Percentiles rank a stretch among this genome's conserved stretches.
These are phyloP conservation scores for Oreochromis niloticus DNA, from an alignment of 2,113 vertebrate species.

Conservation along the genomic window DNA sequence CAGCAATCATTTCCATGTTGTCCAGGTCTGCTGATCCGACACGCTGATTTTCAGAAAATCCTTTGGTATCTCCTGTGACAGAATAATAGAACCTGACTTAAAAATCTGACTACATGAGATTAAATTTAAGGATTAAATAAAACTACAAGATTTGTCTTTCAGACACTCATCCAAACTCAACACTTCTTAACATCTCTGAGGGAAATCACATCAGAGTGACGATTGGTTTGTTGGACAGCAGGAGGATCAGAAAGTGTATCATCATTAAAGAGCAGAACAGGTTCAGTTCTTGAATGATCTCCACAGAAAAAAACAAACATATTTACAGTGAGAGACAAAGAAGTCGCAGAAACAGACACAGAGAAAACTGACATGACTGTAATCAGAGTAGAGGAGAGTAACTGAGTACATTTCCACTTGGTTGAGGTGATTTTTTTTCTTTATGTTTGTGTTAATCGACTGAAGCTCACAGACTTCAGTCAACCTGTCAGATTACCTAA, in stretches of 20 bases:
- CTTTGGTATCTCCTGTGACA: background rate
- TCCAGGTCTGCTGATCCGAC: background rate
- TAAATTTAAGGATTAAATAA: background rate
- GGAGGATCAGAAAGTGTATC: background rate
- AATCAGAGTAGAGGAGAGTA: too few species aligned
- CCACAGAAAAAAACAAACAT: background rate
- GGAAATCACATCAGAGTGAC: too few species aligned
- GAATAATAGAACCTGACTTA: background rate
- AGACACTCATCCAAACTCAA: too few species aligned
- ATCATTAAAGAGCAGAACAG: background rate
- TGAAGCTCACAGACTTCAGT: background rate
- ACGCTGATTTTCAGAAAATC: background rate
- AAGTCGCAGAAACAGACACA: too few species aligned
- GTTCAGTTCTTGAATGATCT: background rate
- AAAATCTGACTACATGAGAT: background rate
- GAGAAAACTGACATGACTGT: too few species aligned
- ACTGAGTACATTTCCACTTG: too few species aligned
- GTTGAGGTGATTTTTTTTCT: background rate
- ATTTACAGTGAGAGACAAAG: background rate
- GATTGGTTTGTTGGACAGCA: background rate
- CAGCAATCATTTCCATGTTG: fast-evolving
- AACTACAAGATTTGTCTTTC: too few species aligned
- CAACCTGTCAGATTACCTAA: fast-evolving
- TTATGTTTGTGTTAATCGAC: background rate
- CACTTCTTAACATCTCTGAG: too few species aligned